Percentiles rank a stretch among this genome's conserved stretches.
These are phyloP conservation scores for Plebejus anna DNA, from an alignment of 2,888 invertebrate species.

Conservation along the genomic window DNA sequence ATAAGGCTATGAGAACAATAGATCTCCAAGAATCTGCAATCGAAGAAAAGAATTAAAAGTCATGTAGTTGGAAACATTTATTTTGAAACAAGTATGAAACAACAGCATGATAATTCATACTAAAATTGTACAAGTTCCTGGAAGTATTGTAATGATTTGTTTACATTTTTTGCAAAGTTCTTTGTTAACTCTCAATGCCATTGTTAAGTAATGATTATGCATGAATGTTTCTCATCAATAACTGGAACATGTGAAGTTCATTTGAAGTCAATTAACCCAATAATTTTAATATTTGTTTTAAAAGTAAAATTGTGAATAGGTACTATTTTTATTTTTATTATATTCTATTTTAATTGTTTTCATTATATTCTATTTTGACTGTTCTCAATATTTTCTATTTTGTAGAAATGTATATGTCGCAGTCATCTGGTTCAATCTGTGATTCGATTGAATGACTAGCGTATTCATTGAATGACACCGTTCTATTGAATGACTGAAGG, in stretches of 20 bases:
- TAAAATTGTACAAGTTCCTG: background rate
- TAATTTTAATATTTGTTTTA: background rate
- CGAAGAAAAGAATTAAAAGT: background rate
- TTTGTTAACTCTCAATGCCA: slow-evolving; percentile 23
- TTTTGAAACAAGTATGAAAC: background rate
- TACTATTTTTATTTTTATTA: background rate
- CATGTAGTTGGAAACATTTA: background rate
- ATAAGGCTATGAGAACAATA: no score
- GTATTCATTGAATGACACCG: no score
- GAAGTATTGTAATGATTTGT: slow-evolving; percentile 30
- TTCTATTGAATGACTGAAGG: no score
- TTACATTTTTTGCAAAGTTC: slow-evolving; percentile 37
- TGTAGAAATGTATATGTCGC: no score
- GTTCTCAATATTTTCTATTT: no score
- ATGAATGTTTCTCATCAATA: slow-evolving; percentile 15
- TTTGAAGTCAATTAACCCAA: background rate
- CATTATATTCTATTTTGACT: no score
- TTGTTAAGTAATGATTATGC: slow-evolving; percentile 26
- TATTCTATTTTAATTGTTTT: background rate
- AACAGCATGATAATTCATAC: background rate
- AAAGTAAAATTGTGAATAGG: background rate
- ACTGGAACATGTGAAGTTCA: slow-evolving; percentile 23
- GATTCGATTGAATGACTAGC: no score
- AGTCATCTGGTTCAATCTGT: no score
- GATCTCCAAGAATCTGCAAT: no score